Evolutionary conservation across 1,140 invertebrate species (phyloP), one percentile per base, ranked within the genome.

Genomic region (Branchinecta lynchi): DNA sequence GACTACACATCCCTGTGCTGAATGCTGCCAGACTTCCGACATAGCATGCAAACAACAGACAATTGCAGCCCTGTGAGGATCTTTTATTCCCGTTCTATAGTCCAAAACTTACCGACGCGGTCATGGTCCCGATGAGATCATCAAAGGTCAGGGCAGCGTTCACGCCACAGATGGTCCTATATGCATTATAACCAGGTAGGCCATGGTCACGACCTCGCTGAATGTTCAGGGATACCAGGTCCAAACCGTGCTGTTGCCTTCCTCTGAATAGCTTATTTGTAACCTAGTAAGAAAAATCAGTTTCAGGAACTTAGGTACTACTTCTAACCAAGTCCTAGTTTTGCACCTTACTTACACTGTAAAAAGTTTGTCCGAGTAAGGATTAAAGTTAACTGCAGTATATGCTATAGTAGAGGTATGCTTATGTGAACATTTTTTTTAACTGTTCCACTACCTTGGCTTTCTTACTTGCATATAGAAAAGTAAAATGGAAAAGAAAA

Each of bases 151-250:
- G 77, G 0, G 90, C 89, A 73, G 84, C 83, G 0, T 81, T 81
- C 0, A 96, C 77, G 7, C 89, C 88, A 76, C 92, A 95, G 71
- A 89, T 86, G 65, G 86, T 83, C 68, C 93, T 81, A 76, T 86
- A 89, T 67, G 87, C 84, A 71, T 90, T 88, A 76, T 96, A 96
- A 0, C 84, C 83, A 0, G 86, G 87, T 5, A 95, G 77, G 20
- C 90, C 93, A 76, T 93, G 90, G 79, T 96, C 93, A 43, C 93
- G 82, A 72, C 90, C 93, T 66, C 90, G 82, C 76, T 92, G 89
- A 71, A 93, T 89, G 76, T 93, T 93, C 67, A 93, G 79, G 0
- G 90, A 88, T 0, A 92, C 89, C 72, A 93, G 78, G 80, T 94
- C 90, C 5, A 93, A 77, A 0, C 92, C 91, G 0, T 79, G 81